These are phyloP conservation scores for Odobenus rosmarus DNA, from an alignment of 2,113 vertebrate genomes.

Conservation along the genomic window DNA sequence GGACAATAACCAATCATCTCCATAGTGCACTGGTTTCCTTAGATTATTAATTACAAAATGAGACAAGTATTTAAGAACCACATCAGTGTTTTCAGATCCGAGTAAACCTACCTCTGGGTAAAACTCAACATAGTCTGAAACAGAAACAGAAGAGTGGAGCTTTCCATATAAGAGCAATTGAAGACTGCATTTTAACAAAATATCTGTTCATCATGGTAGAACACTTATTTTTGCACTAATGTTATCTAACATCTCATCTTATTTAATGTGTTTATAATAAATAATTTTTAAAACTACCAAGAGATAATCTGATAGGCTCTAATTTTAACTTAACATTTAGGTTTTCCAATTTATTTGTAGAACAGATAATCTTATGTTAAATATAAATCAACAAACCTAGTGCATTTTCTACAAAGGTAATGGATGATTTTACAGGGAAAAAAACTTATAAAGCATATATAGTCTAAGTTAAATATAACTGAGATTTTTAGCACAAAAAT, in stretches of 20 bases:
- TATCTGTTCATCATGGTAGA: not conserved
- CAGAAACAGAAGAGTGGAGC: not conserved
- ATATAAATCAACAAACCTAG: not conserved
- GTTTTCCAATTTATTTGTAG: not conserved
- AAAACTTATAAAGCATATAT: not conserved
- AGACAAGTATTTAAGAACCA: not conserved
- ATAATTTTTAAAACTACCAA: not conserved
- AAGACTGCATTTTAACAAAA: not conserved
- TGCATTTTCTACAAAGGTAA: not conserved
- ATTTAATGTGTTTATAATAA: not conserved
- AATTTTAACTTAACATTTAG: not conserved
- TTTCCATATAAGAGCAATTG: not conserved
- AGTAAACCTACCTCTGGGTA: constrained; percentile 1
- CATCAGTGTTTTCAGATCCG: not conserved
- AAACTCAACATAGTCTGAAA: not conserved
- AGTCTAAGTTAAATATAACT: not conserved
- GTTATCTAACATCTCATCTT: not conserved
- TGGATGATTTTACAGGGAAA: not conserved
- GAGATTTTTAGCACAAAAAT: constrained; percentile 24
- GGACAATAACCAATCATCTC: not conserved
- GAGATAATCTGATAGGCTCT: not conserved
- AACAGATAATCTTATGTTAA: not conserved
- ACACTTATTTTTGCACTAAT: not conserved
- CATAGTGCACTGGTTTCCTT: not conserved
- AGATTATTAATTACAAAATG: not conserved